Conservation (phyloP, 1,140 invertebrate genomes). For the Drosophila neocordata region DNA sequence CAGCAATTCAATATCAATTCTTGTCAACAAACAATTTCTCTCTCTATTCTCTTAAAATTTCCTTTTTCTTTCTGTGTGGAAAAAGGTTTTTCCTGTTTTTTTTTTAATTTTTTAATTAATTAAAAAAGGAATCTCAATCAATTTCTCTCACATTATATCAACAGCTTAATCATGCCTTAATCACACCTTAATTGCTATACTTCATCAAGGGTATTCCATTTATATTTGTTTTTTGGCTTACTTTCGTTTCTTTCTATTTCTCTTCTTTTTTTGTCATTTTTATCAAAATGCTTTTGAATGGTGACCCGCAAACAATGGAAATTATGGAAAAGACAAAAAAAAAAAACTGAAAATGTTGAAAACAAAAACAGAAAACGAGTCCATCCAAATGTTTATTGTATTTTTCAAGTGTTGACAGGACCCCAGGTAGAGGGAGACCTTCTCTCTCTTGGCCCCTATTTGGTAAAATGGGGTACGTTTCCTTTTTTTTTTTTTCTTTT, state of each 20-base stretch:
- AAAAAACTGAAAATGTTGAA: no score
- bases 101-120: background rate
- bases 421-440: background rate
- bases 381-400: conserved; percentile 14
- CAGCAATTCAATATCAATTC: background rate
- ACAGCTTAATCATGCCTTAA: conserved; percentile 7
- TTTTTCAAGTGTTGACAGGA: conserved; percentile 61
- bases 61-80: background rate
- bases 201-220: conserved; percentile 34
- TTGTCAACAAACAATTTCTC: no score
- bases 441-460: conserved; percentile 3
- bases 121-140: conserved; percentile 8
- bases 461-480: conserved; percentile 21
- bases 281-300: conserved; percentile 56
- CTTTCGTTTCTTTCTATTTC: conserved; percentile 1
- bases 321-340: conserved; percentile 70
- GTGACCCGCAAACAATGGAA: conserved; percentile 69
- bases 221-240: conserved; percentile 24
- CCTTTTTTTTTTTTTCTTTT: no score
- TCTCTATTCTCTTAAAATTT: no score
- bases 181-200: conserved; percentile 10
- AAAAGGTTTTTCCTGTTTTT: background rate
- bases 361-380: background rate
- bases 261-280: conserved; percentile 10
- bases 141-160: conserved; percentile 4